Conservation (phyloP, 37 sponge, comb jelly and placozoan genomes). For the Ianthella basta region DNA sequence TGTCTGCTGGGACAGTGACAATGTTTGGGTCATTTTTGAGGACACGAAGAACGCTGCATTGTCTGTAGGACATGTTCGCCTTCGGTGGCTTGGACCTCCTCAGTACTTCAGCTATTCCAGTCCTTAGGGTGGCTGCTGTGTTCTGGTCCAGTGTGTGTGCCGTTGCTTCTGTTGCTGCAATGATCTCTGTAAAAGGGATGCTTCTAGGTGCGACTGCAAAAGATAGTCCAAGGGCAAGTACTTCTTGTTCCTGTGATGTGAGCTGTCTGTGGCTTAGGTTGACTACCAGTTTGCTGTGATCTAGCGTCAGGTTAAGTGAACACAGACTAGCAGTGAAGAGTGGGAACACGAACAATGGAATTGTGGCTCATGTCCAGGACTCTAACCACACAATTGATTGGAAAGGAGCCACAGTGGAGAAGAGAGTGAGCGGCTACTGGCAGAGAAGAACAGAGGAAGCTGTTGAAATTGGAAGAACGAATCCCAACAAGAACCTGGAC, state of each 20-base stretch:
- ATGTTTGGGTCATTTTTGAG: no score
- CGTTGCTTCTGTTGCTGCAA: background rate
- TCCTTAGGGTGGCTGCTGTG: no score
- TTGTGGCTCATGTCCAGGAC: no score
- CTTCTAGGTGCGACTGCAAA: background rate
- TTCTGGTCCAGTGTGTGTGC: no score
- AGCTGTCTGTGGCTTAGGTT: background rate
- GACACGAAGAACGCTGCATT: no score
- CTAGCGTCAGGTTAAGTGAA: slow-evolving; percentile 14
- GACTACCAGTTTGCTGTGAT: background rate
- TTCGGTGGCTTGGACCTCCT: no score
- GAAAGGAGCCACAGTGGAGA: background rate
- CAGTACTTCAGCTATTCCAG: no score
- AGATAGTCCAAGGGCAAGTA: background rate
- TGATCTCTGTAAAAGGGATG: background rate
- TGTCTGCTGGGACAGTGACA: no score
- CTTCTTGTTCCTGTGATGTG: background rate
- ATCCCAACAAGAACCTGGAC: no score
- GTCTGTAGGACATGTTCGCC: no score
- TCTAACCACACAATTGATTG: background rate
- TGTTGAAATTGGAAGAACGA: background rate
- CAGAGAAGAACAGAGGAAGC: slow-evolving; percentile 6
- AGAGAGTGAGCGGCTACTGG: background rate
- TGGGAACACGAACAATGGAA: no score
- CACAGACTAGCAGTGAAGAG: slow-evolving; percentile 12